Conservation (phyloP, 2,888 invertebrate genomes). For the Drosophila merina region DNA sequence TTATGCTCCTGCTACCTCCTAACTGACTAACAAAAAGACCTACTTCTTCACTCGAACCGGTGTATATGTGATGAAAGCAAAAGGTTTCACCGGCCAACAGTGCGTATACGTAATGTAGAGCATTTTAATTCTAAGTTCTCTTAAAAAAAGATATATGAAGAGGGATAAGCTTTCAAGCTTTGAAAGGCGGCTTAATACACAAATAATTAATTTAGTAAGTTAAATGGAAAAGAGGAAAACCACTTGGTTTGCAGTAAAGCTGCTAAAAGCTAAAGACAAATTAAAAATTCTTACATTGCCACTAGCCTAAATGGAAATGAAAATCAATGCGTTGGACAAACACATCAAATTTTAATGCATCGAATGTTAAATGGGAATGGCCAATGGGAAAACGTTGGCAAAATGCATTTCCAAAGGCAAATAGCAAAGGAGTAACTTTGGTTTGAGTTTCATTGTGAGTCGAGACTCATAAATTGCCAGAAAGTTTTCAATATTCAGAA, state of each 20-base stretch:
- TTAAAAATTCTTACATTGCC: constrained; percentile 7
- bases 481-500: constrained; percentile 38
- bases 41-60: neutral
- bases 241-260: neutral
- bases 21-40: constrained; percentile 38
- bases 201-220: neutral
- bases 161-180: neutral
- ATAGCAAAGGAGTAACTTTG: constrained; percentile 36
- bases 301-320: neutral
- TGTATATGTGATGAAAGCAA: constrained; percentile 20
- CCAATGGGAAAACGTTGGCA: constrained; percentile 3
- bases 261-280: neutral
- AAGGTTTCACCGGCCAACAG: constrained; percentile 12
- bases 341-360: constrained; percentile 23
- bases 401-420: constrained; percentile 28
- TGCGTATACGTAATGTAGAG: constrained; percentile 33
- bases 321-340: constrained; percentile 25
- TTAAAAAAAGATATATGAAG: no score
- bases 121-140: neutral
- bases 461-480: constrained; percentile 24
- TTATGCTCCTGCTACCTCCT: constrained; percentile 27
- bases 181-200: neutral
- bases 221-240: neutral
- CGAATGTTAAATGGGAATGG: constrained; percentile 19
- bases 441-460: constrained; percentile 34